Evolutionary conservation across 64 coral and sea anemone genomes (phyloP).

Genomic region (Stylophora pistillata): DNA sequence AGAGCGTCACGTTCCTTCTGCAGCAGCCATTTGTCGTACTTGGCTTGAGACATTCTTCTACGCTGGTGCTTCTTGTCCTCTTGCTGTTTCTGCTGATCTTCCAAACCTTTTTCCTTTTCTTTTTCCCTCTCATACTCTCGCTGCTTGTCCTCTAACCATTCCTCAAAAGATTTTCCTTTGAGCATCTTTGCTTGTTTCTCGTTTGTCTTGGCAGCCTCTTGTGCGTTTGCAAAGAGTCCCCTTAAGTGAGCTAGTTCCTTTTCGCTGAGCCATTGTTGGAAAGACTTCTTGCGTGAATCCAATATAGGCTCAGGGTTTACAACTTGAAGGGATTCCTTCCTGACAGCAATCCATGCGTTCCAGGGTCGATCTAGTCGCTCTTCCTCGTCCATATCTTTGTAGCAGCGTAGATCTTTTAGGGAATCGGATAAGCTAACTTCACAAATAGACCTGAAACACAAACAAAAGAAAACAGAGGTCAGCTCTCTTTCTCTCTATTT

Average conservation of each 20-base stretch:
- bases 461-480: background rate
- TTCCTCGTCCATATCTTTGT: constrained; percentile 60
- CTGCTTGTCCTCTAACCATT: constrained; percentile 87
- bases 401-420: constrained; percentile 31
- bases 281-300: constrained; percentile 57
- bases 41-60: constrained; percentile 71
- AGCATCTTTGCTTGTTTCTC: constrained; percentile 46
- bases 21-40: constrained; percentile 80
- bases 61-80: constrained; percentile 58
- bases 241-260: constrained; percentile 75
- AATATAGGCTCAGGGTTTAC: constrained; percentile 8
- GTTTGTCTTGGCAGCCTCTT: constrained; percentile 62
- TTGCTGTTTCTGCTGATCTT: constrained; percentile 67
- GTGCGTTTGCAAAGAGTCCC: constrained; percentile 57
- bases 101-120: constrained; percentile 74
- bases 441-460: constrained; percentile 66
- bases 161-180: constrained; percentile 89
- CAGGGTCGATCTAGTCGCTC: constrained; percentile 73
- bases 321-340: constrained; percentile 54
- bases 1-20: constrained; percentile 74
- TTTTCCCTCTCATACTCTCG: constrained; percentile 74
- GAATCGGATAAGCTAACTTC: constrained; percentile 72
- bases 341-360: constrained; percentile 87
- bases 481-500: background rate
- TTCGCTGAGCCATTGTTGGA: constrained; percentile 77